Percentiles rank a stretch among this genome's conserved stretches.
These are phyloP conservation scores for Otolemur crassicaudatus DNA, from an alignment of 2,797 vertebrate genomes.

Conservation along the genomic window DNA sequence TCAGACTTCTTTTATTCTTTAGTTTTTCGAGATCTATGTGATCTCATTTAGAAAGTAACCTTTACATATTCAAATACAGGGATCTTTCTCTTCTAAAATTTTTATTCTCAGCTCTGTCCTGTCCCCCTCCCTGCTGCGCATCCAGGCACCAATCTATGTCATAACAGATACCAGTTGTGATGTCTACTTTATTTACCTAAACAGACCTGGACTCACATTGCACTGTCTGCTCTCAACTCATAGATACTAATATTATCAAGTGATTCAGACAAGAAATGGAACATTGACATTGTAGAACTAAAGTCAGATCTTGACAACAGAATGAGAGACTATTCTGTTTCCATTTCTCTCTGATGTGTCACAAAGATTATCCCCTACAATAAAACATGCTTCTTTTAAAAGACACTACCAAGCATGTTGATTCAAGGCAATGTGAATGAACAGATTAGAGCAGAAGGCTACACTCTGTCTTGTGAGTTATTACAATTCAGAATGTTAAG, in stretches of 20 bases:
- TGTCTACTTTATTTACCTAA: neutral
- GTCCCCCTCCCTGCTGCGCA: neutral
- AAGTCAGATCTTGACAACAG: neutral
- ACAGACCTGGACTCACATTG: neutral
- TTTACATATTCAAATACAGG: neutral
- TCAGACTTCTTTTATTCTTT: neutral
- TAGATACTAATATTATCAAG: neutral
- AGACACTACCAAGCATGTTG: neutral
- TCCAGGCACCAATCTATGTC: neutral
- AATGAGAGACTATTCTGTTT: neutral
- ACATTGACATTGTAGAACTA: neutral
- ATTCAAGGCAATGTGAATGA: neutral
- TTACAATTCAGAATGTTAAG: conserved; percentile 56
- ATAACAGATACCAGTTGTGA: neutral
- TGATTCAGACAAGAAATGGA: neutral
- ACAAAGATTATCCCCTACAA: neutral
- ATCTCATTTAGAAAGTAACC: neutral
- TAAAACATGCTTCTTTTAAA: conserved; percentile 10
- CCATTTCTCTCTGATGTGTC: neutral
- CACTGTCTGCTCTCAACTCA: neutral
- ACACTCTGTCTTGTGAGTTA: neutral
- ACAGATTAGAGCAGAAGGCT: neutral
- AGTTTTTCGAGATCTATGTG: neutral
- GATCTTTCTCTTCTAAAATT: neutral
- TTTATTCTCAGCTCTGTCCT: neutral